Conservation (phyloP, 2,113 vertebrate genomes). For the Clarias gariepinus region DNA sequence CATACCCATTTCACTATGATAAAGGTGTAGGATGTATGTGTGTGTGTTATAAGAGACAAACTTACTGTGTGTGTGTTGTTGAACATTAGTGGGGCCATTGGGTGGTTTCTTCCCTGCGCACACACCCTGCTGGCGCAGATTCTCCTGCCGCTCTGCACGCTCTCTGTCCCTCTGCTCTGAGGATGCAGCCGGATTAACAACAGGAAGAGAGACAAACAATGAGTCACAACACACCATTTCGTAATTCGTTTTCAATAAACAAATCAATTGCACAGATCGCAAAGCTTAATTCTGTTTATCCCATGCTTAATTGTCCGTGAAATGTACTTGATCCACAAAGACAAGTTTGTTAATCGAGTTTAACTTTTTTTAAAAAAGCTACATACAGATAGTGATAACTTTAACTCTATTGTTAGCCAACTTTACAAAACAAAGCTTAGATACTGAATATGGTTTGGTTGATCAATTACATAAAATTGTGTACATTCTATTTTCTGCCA, state of each 20-base stretch:
- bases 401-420: neutral
- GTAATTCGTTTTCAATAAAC: neutral
- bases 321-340: neutral
- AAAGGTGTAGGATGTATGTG: conserved; percentile 44
- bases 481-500: conserved; percentile 2
- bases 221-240: neutral
- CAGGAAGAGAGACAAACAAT: neutral
- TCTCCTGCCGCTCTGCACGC: conserved; percentile 78
- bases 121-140: conserved; percentile 66
- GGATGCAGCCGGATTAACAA: conserved; percentile 21
- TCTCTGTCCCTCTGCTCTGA: conserved; percentile 89
- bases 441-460: neutral
- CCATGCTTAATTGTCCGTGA: neutral
- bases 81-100: conserved; percentile 4
- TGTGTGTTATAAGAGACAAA: neutral
- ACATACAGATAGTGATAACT: neutral
- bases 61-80: conserved; percentile 40
- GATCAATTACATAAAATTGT: neutral
- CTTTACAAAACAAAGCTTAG: neutral
- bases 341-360: neutral
- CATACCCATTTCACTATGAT: neutral
- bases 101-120: conserved; percentile 49
- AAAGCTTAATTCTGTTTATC: neutral
- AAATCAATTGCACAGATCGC: neutral
- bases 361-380: neutral